Percentiles rank a stretch among this genome's conserved stretches.
phyloP scores from a whole-genome alignment of 2,888 invertebrate species.

The Glyphotaelius pellucidus region DNA sequence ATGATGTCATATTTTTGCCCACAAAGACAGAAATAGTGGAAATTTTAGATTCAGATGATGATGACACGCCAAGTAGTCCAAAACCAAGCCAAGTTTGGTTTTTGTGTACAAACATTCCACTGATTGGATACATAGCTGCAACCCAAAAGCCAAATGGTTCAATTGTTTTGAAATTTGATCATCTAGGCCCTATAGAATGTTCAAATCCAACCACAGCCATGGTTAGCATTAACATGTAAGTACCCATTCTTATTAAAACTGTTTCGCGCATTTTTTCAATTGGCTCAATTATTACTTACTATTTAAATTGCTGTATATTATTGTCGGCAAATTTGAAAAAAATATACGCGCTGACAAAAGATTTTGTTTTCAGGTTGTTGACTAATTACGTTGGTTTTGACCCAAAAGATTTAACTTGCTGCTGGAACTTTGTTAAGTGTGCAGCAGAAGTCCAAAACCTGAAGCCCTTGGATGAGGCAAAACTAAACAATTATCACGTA shows the following conservation, averaged over 20 bases:
- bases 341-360: not conserved
- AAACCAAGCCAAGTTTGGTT: constrained; percentile 51
- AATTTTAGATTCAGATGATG: constrained; percentile 35
- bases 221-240: constrained; percentile 59
- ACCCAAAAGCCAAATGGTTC: constrained; percentile 31
- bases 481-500: constrained; percentile 69
- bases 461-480: constrained; percentile 54
- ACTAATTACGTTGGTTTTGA: constrained; percentile 56
- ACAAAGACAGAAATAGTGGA: constrained; percentile 37
- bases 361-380: constrained; percentile 52
- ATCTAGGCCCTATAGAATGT: constrained; percentile 52
- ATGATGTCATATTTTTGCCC: constrained; percentile 47
- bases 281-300: too few relatives aligned
- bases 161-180: constrained; percentile 31
- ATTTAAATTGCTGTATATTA: too few relatives aligned
- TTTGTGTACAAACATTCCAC: constrained; percentile 62
- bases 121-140: constrained; percentile 62
- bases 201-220: constrained; percentile 42
- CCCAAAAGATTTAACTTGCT: constrained; percentile 46
- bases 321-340: not conserved
- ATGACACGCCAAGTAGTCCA: not conserved
- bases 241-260: not conserved
- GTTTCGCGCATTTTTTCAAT: too few relatives aligned
- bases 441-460: constrained; percentile 40
- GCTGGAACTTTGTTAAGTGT: constrained; percentile 49